Base-by-base conservation (phyloP, 2,113 vertebrate species). In the Cyprinus carpio region DNA sequence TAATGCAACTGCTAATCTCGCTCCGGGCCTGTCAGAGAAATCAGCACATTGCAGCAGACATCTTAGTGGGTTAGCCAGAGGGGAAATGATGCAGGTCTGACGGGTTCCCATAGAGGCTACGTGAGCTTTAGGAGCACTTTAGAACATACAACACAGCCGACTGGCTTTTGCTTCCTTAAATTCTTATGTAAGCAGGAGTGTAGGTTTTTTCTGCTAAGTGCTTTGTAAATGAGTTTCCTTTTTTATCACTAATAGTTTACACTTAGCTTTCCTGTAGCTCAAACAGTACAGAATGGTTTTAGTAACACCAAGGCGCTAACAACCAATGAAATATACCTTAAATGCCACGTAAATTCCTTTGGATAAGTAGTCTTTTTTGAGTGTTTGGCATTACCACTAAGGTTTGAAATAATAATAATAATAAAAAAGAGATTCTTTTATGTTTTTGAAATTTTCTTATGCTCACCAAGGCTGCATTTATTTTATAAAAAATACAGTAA, bases 1-100 rank as follows among this genome's bases (percentile, higher is more conserved):
- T 74, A 31, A 40, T 40, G 60, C 60, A 64, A 60, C 65, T 34
- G 58, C 43, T 85, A 71, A 40, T 83, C 64, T 71, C 25, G 27
- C 75, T 31, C 46, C 4, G n/a, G 78, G n/a, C 27, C 27, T 69
- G 80, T 56, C 46, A 71, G 29, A 69, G 54, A 71, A 25, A 82
- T 82, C 46, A 51, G 9, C 18, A 23, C 16, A 37, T 34, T 20
- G 46, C 10, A 31, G 18, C 27, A 31, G 43, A 82, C 5, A 1
- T 71, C 18, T 51, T 64, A 46, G 60, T 5, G 3, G 13, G 78
- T 65, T 49, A 20, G 10, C 25, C 18, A 11, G 25, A 54, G 46
- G 64, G 18, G 64, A 71, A 71, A 54, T 82, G 20, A 82, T 12
- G 27, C 78, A 65, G 58, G 78, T 18, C 20, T 11, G 0, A 43